Conservation (phyloP, 1,140 invertebrate species). For the Anastrepha obliqua region DNA sequence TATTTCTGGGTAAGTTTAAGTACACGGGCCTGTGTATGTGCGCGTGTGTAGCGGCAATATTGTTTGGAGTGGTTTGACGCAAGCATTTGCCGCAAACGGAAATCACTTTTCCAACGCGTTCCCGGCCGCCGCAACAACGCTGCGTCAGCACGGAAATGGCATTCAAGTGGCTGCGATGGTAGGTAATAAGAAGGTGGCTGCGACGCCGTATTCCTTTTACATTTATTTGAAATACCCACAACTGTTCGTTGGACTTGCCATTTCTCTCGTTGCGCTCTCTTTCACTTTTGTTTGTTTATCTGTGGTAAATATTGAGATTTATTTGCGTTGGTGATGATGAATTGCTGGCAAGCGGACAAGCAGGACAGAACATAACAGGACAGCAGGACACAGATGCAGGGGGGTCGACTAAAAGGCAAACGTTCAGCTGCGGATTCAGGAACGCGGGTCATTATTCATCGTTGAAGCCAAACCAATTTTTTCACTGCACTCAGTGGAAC, state of each 20-base stretch:
- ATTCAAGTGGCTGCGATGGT: slow-evolving; percentile 18
- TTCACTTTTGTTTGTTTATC: slow-evolving; percentile 5
- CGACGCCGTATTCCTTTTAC: not conserved
- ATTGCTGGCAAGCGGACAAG: slow-evolving; percentile 30
- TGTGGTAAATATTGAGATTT: slow-evolving; percentile 41
- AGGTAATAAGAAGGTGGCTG: slow-evolving; percentile 3
- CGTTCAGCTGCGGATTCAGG: not conserved
- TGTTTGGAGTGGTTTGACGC: slow-evolving; percentile 48
- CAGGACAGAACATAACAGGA: not conserved
- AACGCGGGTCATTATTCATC: slow-evolving; percentile 26
- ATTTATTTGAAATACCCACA: not conserved
- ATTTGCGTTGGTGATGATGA: slow-evolving; percentile 41
- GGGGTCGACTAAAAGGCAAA: not conserved
- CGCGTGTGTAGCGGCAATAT: slow-evolving; percentile 30
- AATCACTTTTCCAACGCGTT: slow-evolving; percentile 51
- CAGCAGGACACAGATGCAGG: not conserved
- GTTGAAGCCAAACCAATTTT: not conserved
- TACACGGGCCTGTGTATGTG: not conserved
- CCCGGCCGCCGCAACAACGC: not conserved
- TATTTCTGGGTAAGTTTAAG: not conserved
- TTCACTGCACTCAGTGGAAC: not conserved
- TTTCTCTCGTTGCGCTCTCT: not conserved
- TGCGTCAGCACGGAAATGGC: slow-evolving; percentile 24
- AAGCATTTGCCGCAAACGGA: slow-evolving; percentile 41
- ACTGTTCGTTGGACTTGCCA: not conserved